phyloP scores from a whole-genome alignment of 1,140 invertebrate species.

The Latrodectus geometricus region DNA sequence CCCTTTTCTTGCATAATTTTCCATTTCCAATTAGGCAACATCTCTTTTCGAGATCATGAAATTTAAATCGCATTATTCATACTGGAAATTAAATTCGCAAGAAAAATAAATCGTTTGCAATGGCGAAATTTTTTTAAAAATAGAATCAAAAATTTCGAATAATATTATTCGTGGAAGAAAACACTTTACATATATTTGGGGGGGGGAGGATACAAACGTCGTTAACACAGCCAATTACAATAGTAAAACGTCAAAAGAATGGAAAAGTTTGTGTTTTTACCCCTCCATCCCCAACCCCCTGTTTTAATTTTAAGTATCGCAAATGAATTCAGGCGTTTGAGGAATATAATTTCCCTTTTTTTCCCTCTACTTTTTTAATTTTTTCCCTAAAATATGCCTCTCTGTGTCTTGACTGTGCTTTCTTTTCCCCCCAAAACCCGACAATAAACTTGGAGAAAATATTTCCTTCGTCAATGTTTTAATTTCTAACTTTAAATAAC shows the following conservation, averaged over 20 bases:
- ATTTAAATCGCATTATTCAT: neutral
- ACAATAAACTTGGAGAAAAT: constrained; percentile 20
- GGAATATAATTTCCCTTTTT: constrained; percentile 5
- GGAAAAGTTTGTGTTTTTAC: neutral
- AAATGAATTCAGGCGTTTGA: constrained; percentile 20
- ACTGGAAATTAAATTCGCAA: neutral
- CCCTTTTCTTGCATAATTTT: neutral
- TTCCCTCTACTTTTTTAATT: neutral
- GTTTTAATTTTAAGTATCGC: constrained; percentile 30
- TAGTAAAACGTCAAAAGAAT: neutral
- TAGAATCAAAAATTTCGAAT: neutral
- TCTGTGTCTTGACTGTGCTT: too few relatives aligned
- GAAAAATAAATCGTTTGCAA: neutral
- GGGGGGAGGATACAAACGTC: neutral
- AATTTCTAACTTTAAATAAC: neutral
- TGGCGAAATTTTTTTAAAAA: neutral
- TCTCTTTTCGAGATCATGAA: neutral
- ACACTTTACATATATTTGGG: neutral
- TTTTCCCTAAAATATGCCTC: neutral
- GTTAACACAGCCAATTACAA: neutral
- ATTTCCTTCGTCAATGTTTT: neutral
- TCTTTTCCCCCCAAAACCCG: neutral
- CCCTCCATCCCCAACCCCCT: neutral
- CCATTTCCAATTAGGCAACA: neutral
- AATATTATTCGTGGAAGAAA: neutral